phyloP scores from a whole-genome alignment of 2,888 invertebrate species.

The Lepetodrilus schrolli region DNA sequence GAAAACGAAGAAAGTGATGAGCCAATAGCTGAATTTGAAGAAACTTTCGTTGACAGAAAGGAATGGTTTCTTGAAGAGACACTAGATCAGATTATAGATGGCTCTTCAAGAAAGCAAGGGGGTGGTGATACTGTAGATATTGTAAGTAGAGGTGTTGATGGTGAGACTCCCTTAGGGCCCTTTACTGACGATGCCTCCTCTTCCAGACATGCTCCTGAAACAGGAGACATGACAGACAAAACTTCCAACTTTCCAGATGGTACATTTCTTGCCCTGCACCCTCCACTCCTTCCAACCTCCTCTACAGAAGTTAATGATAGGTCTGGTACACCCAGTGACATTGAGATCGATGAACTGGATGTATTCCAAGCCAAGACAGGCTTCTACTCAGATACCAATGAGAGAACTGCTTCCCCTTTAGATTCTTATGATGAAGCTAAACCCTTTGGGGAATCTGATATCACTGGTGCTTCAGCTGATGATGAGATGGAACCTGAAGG shows the following conservation, averaged over 20 bases:
- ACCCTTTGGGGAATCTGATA: slow-evolving; percentile 30
- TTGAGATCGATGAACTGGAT: slow-evolving; percentile 38
- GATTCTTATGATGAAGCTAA: neutral
- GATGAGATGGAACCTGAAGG: slow-evolving; percentile 56
- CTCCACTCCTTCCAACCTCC: slow-evolving; percentile 43
- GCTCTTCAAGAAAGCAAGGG: slow-evolving; percentile 6
- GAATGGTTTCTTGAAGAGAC: slow-evolving; percentile 44
- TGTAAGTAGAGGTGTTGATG: neutral
- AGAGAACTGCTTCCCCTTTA: neutral
- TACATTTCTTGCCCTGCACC: slow-evolving; percentile 37
- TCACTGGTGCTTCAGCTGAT: slow-evolving; percentile 32
- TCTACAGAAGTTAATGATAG: slow-evolving; percentile 54
- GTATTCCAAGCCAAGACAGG: neutral
- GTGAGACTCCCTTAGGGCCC: neutral
- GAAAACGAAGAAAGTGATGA: neutral
- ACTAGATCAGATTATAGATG: slow-evolving; percentile 19
- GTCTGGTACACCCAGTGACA: slow-evolving; percentile 53
- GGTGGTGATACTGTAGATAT: neutral
- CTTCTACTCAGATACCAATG: neutral
- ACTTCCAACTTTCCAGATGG: slow-evolving; percentile 30
- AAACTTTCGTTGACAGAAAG: slow-evolving; percentile 43
- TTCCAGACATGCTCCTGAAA: neutral
- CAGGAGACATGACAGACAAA: neutral
- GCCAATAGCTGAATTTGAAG: slow-evolving; percentile 40
- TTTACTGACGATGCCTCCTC: slow-evolving; percentile 12